Evolutionary conservation across 64 coral and sea anemone genomes (phyloP).

Genomic region (Stichodactyla mertensii): DNA sequence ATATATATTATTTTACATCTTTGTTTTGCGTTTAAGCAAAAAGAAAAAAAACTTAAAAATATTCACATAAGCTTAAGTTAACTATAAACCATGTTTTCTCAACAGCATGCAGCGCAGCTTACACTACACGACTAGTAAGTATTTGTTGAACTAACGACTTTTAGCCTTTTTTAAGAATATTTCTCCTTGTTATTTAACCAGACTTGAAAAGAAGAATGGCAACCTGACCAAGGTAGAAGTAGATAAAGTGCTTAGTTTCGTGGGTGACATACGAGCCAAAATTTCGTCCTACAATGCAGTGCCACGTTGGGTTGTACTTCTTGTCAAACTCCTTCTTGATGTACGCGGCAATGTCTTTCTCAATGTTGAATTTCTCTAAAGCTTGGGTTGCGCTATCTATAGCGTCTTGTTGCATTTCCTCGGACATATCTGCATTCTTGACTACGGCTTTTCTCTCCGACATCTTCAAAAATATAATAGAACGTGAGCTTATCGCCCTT

Average conservation of each 20-base stretch:
- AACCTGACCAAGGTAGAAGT: conserved; percentile 99
- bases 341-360: conserved; percentile 96
- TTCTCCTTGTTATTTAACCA: conserved; percentile 34
- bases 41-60: not conserved
- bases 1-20: conserved; percentile 18
- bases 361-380: conserved; percentile 98
- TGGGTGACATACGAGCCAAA: conserved; percentile 99
- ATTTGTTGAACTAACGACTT: not conserved
- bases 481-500: not conserved
- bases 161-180: not conserved
- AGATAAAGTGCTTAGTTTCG: conserved; percentile 99
- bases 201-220: conserved; percentile 97
- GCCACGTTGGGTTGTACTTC: conserved; percentile 99
- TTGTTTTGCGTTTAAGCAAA: not conserved
- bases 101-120: too few relatives aligned
- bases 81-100: not conserved
- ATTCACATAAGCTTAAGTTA: not conserved
- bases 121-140: not conserved
- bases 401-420: conserved; percentile 96
- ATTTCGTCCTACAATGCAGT: conserved; percentile 97
- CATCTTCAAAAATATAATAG: conserved; percentile 64
- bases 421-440: conserved; percentile 98
- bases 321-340: conserved; percentile 99
- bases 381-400: conserved; percentile 75
- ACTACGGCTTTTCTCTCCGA: conserved; percentile 92